Base-by-base conservation (phyloP, 2,888 invertebrate species). In the Tipula vernalis region DNA sequence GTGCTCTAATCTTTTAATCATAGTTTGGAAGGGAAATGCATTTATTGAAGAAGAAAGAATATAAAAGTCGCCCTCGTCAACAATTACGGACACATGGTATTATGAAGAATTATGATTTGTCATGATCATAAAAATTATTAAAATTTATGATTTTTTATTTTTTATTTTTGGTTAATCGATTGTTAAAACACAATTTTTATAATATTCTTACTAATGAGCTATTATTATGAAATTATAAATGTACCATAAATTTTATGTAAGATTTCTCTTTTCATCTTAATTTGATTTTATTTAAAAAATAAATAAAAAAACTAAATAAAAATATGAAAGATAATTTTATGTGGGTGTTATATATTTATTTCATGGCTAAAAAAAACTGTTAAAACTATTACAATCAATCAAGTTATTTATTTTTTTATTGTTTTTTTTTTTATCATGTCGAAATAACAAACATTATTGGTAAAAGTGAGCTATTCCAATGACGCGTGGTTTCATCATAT, bases 301-400 rank as follows among this genome's bases (percentile, higher is more conserved):
- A 28, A 71, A 71, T 2, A 47, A n/a, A n/a, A n/a, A n/a, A n/a
- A n/a, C n/a, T n/a, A 51, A 39, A 39, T 39, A 39, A 51, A 51
- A 71, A 71, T 71, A 71, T 71, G 28, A 71, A 71, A 71, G 71
- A 71, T 71, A 10, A 71, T 71, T 10, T 71, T 71, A 71, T 71
- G 71, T 71, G 71, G 71, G 71, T 71, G 71, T 71, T 71, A 71
- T 28, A 71, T 71, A 71, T 71, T 71, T 71, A 71, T 28, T 71
- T 71, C 71, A 71, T 71, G 71, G 71, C 71, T 71, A 71, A 71
- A 71, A 57, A 71, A 71, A 28, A 71, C 71, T 71, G 71, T 71
- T 71, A 71, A 71, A 71, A 71, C 71, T 71, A 71, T 71, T 71
- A 71, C 71, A 71, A 71, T 71, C 71, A 71, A 71, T 71, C 71